Conservation (phyloP, 2,797 vertebrate species). For the Coccyzus lansbergi region DNA sequence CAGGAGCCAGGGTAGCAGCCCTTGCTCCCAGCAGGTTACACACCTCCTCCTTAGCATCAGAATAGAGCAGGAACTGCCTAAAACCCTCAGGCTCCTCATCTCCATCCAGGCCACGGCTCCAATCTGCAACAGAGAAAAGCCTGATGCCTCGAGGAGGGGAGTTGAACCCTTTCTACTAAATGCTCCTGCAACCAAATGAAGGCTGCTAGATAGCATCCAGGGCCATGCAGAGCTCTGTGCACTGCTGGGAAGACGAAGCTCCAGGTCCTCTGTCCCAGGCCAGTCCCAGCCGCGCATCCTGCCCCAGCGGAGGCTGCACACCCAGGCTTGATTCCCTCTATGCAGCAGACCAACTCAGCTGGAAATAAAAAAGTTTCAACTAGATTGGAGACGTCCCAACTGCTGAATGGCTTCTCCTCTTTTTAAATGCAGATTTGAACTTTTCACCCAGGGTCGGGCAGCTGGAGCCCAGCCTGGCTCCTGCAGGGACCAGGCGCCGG, state of each 20-base stretch:
- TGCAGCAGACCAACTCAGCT: neutral
- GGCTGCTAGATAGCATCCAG: neutral
- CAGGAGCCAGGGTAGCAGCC: neutral
- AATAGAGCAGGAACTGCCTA: neutral
- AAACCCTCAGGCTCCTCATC: constrained; percentile 41
- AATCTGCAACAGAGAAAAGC: constrained; percentile 39
- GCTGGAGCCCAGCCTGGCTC: constrained; percentile 52
- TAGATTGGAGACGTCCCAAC: constrained; percentile 36
- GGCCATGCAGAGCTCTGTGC: neutral
- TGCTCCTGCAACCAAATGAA: constrained; percentile 25
- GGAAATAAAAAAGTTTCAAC: constrained; percentile 6
- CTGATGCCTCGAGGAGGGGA: neutral
- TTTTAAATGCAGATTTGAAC: constrained; percentile 80
- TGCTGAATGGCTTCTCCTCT: constrained; percentile 10
- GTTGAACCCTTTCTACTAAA: constrained; percentile 29
- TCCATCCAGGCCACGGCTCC: constrained; percentile 15
- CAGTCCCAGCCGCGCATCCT: neutral
- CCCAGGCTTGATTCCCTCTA: rapidly evolving
- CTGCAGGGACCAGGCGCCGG: constrained; percentile 48
- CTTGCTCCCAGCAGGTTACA: constrained; percentile 46
- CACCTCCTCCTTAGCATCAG: constrained; percentile 21
- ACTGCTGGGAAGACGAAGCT: neutral
- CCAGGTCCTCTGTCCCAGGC: neutral
- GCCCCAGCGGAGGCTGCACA: neutral
- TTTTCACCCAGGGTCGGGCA: constrained; percentile 76